Evolutionary conservation across 1,140 invertebrate genomes (phyloP), one percentile per base, ranked within the genome.

Genomic region (Pachyrhynchus sulphureomaculatus): DNA sequence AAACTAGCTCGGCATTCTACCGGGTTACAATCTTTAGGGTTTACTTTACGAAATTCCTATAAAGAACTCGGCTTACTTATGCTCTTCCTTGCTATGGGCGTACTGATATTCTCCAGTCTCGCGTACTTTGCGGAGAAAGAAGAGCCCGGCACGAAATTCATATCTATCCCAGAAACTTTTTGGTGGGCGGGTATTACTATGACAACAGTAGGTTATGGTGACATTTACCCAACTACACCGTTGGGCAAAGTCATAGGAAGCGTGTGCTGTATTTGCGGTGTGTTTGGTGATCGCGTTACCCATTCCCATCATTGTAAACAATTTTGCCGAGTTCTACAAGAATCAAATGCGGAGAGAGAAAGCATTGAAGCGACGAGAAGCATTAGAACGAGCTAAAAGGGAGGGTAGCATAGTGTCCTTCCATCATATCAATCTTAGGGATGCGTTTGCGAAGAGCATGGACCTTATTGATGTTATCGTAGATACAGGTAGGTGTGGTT

Each of bases 271-370:
- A 96, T 99, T 84, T 98, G 96, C 88, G 97, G 97, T 83, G 97
- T 99, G 79, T 87, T n/a, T 99, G 86, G 96, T 99, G 86, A 96
- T 99, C 87, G 97, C 97, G 82, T 94, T 99, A 84, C 96, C 96
- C 84, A 98, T 99, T 89, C 93, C 93, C 79, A 96, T 98, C 88
- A 97, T 98, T 81, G 95, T 98, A 83, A 97, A 97, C 88, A 98
- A 98, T 86, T 98, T 98, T 85, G 95, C 95, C 83, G 96, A 98
- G 88, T 99, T 98, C 86, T 98, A 99, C 87, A 98, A 98, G 85
- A 98, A 98, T 80, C 96, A 98, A 87, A 98, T 98, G 95, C 85
- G 96, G 75, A 85, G 95, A 65, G 96, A 99, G 81, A 99, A 99
- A 81, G 95, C 95, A 61, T 85, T 98, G 56, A 98, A 98, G 80